A percentile compares a stretch with the other conserved stretches of the same genome.
phyloP scores from a whole-genome alignment of 2,113 vertebrate genomes.

The Ceyx cyanopectus region DNA sequence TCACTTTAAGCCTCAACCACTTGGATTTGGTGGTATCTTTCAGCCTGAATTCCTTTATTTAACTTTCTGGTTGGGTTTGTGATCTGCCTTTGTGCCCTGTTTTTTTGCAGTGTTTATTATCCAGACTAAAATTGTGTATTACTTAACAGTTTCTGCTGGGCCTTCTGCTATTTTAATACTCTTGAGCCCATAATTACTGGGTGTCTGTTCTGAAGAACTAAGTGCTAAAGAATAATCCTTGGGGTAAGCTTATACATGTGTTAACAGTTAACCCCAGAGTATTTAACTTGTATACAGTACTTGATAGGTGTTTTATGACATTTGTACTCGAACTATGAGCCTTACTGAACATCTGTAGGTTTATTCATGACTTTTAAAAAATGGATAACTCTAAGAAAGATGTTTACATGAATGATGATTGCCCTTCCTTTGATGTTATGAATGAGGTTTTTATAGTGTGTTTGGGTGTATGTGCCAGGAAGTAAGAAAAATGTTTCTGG shows the following conservation, averaged over 20 bases:
- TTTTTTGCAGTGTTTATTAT: neutral
- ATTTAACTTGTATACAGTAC: slow-evolving; percentile 71
- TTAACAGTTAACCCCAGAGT: slow-evolving; percentile 68
- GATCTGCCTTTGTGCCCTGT: neutral
- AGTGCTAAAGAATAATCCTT: slow-evolving; percentile 69
- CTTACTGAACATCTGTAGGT: slow-evolving; percentile 82
- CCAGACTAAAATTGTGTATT: slow-evolving; percentile 35
- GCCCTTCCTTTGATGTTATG: slow-evolving; percentile 80
- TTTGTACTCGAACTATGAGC: slow-evolving; percentile 81
- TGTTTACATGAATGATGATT: slow-evolving; percentile 83
- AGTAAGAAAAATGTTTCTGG: slow-evolving; percentile 79
- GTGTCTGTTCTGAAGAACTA: slow-evolving; percentile 70
- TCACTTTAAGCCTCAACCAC: neutral
- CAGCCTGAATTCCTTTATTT: neutral
- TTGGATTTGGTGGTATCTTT: neutral
- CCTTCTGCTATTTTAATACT: slow-evolving; percentile 71
- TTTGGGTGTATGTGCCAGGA: slow-evolving; percentile 80
- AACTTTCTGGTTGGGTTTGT: neutral
- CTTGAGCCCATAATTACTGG: slow-evolving; percentile 57
- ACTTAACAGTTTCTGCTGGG: slow-evolving; percentile 60
- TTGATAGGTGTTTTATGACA: slow-evolving; percentile 79
- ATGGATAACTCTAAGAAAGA: slow-evolving; percentile 80
- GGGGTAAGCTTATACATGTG: slow-evolving; percentile 58
- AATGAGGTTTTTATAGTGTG: slow-evolving; percentile 84
- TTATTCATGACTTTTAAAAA: slow-evolving; percentile 80